Evolutionary conservation across 92 coral and sea anemone species (phyloP).

Genomic region (Zoanthus sociatus): DNA sequence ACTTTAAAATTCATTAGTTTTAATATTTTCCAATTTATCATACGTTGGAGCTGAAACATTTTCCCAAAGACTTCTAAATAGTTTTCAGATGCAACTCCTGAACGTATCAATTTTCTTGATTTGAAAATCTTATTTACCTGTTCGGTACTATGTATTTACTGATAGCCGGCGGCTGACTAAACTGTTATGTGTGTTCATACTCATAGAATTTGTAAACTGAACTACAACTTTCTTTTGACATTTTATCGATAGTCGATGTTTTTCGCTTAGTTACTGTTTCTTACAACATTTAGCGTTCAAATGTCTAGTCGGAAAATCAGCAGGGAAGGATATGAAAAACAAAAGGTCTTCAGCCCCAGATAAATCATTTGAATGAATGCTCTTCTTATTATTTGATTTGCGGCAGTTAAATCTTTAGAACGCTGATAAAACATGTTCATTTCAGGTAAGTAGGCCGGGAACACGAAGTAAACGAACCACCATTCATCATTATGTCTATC

Average conservation of each 20-base stretch:
- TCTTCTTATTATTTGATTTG: background rate
- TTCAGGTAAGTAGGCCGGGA: background rate
- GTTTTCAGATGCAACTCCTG: background rate
- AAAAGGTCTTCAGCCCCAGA: background rate
- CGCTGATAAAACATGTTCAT: background rate
- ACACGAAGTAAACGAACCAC: background rate
- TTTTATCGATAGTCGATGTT: background rate
- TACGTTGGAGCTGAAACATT: background rate
- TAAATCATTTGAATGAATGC: background rate
- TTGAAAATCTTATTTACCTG: background rate
- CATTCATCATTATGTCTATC: conserved; percentile 32
- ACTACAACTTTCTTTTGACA: background rate
- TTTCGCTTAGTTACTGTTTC: background rate
- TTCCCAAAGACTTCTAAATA: background rate
- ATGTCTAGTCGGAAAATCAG: conserved; percentile 15
- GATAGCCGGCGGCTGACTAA: background rate
- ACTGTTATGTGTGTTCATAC: background rate
- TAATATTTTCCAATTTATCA: background rate
- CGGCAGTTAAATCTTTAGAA: background rate
- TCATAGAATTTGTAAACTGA: background rate
- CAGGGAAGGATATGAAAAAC: background rate
- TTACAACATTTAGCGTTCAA: background rate
- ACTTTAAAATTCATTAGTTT: background rate
- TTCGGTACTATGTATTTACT: background rate
- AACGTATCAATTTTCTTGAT: background rate